Percentiles rank a stretch among this genome's conserved stretches.
Conservation (phyloP, 2,888 invertebrate genomes). For the Athalia cordata region DNA sequence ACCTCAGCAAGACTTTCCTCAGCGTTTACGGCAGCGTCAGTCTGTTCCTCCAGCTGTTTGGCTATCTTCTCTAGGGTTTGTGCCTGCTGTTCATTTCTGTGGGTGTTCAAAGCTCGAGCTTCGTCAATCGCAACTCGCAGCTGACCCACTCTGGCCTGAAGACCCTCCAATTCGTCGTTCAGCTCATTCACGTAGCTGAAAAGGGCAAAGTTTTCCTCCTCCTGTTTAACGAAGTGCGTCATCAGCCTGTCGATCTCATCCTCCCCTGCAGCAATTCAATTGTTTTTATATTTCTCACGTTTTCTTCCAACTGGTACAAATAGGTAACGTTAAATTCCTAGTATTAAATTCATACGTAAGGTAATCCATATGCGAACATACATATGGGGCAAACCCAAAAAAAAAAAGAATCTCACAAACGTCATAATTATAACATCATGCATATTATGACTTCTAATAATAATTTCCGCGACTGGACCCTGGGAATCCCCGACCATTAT, state of each 20-base stretch:
- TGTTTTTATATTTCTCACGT: background rate
- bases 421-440: too few species aligned
- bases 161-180: slow-evolving; percentile 86
- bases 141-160: slow-evolving; percentile 81
- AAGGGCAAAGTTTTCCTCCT: slow-evolving; percentile 93
- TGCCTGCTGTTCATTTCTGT: slow-evolving; percentile 77
- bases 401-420: too few species aligned
- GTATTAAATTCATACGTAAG: too few species aligned
- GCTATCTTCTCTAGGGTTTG: slow-evolving; percentile 77
- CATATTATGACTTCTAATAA: too few species aligned
- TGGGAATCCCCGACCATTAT: too few species aligned
- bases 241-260: slow-evolving; percentile 81
- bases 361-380: too few species aligned
- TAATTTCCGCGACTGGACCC: too few species aligned
- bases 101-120: slow-evolving; percentile 77
- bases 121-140: slow-evolving; percentile 81
- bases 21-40: slow-evolving; percentile 65
- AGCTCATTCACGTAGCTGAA: slow-evolving; percentile 94
- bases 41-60: slow-evolving; percentile 75
- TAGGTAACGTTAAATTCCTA: too few species aligned
- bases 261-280: slow-evolving; percentile 75
- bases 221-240: slow-evolving; percentile 86
- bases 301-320: too few species aligned
- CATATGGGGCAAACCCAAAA: too few species aligned
- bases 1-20: slow-evolving; percentile 71